Evolutionary conservation across 2,113 vertebrate genomes (phyloP).

Genomic region (Cnemophilus loriae): DNA sequence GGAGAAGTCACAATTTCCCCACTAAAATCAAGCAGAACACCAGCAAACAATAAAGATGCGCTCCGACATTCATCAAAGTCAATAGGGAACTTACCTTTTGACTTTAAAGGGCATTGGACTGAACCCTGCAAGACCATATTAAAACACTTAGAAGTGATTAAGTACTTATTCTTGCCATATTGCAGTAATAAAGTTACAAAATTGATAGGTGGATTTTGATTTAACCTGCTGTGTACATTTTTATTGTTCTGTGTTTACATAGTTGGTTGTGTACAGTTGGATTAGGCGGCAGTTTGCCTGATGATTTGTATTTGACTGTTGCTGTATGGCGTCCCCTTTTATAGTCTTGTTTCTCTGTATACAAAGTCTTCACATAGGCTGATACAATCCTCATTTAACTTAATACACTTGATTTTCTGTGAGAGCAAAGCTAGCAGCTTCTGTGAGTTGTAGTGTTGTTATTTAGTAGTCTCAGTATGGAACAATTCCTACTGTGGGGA

Average conservation of each 20-base stretch:
- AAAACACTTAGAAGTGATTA: neutral
- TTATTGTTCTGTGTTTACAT: neutral
- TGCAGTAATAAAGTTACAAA: neutral
- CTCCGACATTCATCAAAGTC: neutral
- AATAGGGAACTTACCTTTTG: neutral
- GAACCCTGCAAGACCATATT: neutral
- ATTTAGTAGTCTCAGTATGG: neutral
- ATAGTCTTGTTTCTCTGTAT: neutral
- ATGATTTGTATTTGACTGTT: neutral
- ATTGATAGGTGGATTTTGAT: neutral
- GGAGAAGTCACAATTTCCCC: slow-evolving; percentile 14
- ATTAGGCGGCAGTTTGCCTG: neutral
- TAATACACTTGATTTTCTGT: neutral
- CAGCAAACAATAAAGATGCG: neutral
- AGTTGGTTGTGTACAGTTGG: neutral
- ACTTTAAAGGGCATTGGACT: neutral
- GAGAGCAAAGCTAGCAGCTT: neutral
- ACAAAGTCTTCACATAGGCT: accelerated
- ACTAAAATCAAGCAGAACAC: neutral
- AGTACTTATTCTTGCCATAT: neutral
- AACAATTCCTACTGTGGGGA: neutral
- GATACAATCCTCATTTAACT: neutral
- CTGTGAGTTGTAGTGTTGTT: neutral
- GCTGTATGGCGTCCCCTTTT: neutral
- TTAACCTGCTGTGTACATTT: neutral